Conservation (phyloP, 1,140 invertebrate genomes). For the Euborellia annulipes region DNA sequence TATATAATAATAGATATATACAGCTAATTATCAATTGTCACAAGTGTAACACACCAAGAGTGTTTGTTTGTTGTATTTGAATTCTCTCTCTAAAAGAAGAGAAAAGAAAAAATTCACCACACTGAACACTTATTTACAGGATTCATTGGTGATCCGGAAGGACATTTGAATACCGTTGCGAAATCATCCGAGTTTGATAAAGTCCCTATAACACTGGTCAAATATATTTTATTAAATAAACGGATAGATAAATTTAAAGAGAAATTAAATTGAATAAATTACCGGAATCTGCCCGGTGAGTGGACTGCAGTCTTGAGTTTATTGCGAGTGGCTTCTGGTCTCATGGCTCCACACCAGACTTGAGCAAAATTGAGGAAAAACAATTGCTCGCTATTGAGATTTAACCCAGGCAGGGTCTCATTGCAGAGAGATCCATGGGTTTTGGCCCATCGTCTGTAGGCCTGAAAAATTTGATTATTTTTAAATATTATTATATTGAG, state of each 20-base stretch:
- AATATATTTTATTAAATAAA: neutral
- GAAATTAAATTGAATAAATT: slow-evolving; percentile 7
- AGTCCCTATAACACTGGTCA: slow-evolving; percentile 52
- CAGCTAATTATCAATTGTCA: too few relatives aligned
- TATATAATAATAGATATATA: too few relatives aligned
- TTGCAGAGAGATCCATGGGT: slow-evolving; percentile 14
- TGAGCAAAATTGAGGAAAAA: slow-evolving; percentile 78
- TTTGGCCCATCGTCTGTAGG: slow-evolving; percentile 40
- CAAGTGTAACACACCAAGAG: too few relatives aligned
- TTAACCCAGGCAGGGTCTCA: slow-evolving; percentile 53
- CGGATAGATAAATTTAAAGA: too few relatives aligned
- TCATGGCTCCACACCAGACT: slow-evolving; percentile 77
- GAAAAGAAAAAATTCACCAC: slow-evolving; percentile 58
- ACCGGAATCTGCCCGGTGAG: slow-evolving; percentile 59
- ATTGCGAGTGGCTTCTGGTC: slow-evolving; percentile 65
- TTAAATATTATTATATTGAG: too few relatives aligned
- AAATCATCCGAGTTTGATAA: slow-evolving; percentile 72
- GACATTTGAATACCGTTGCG: slow-evolving; percentile 50
- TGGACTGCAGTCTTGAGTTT: slow-evolving; percentile 68
- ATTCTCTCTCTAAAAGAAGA: too few relatives aligned
- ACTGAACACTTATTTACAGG: slow-evolving; percentile 63
- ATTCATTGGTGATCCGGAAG: slow-evolving; percentile 55
- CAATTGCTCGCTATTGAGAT: slow-evolving; percentile 54
- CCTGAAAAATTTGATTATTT: too few relatives aligned
- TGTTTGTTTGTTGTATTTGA: too few relatives aligned